Percentiles rank a stretch among this genome's conserved stretches.
Conservation (phyloP, 1,140 invertebrate genomes). For the Chrysoperla carnea region DNA sequence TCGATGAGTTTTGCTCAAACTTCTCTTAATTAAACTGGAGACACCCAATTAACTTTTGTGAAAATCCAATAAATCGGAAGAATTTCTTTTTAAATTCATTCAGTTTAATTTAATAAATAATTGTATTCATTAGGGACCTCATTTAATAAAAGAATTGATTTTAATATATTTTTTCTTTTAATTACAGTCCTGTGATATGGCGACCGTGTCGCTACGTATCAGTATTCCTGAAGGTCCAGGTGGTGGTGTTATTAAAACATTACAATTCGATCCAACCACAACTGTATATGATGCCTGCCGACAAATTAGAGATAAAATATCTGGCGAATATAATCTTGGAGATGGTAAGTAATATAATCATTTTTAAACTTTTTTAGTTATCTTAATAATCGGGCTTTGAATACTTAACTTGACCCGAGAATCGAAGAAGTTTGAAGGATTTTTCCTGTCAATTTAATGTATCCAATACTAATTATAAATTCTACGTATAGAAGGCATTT, state of each 20-base stretch:
- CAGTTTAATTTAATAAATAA: too few species aligned
- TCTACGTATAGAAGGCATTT: too few species aligned
- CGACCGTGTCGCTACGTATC: conserved; percentile 83
- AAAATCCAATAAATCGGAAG: too few species aligned
- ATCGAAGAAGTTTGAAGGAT: conserved; percentile 2
- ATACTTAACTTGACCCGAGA: neutral
- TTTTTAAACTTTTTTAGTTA: neutral
- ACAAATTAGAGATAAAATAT: conserved; percentile 86
- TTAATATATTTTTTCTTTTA: neutral
- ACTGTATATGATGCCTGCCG: conserved; percentile 89
- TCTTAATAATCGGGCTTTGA: neutral
- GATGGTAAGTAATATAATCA: conserved; percentile 44
- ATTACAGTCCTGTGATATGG: conserved; percentile 26
- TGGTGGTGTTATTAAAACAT: conserved; percentile 87
- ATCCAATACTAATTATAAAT: too few species aligned
- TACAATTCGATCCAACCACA: conserved; percentile 91
- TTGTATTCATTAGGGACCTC: too few species aligned
- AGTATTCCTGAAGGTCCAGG: conserved; percentile 70
- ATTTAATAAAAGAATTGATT: neutral
- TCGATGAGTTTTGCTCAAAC: too few species aligned
- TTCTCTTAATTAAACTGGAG: too few species aligned
- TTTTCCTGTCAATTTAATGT: conserved; percentile 3
- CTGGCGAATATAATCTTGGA: conserved; percentile 65
- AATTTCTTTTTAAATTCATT: too few species aligned
- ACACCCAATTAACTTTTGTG: too few species aligned